Conservation (phyloP, 2,113 vertebrate species). For the Tringa solitaria region DNA sequence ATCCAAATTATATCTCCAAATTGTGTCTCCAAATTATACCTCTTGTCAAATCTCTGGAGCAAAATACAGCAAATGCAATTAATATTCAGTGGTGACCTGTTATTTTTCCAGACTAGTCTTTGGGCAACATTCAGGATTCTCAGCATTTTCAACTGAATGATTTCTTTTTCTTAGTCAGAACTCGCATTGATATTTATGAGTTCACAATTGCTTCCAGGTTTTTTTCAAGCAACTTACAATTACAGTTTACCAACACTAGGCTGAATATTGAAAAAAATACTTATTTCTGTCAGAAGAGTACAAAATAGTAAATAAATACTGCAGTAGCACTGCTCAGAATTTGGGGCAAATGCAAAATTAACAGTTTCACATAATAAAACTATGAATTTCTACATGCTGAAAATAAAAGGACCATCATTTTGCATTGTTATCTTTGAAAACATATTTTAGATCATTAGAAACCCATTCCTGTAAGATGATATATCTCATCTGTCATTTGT, state of each 20-base stretch:
- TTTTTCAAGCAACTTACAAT: not conserved
- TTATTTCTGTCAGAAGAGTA: not conserved
- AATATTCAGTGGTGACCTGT: not conserved
- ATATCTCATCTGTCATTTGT: not conserved
- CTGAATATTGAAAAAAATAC: not conserved
- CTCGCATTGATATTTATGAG: not conserved
- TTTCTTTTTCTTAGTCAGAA: not conserved
- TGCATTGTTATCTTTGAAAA: not conserved
- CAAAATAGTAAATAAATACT: not conserved
- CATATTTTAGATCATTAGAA: not conserved
- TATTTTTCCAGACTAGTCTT: not conserved
- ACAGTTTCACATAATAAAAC: not conserved
- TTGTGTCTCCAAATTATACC: not conserved
- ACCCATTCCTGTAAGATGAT: not conserved
- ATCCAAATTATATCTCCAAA: not conserved
- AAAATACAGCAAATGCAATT: not conserved
- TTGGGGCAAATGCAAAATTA: not conserved
- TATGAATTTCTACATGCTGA: not conserved
- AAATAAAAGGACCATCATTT: not conserved
- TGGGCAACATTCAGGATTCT: not conserved
- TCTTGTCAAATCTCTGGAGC: not conserved
- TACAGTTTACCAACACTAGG: not conserved
- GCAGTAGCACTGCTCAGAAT: not conserved
- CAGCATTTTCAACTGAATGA: not conserved
- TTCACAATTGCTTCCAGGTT: not conserved